Evolutionary conservation across 2,797 vertebrate genomes (phyloP).

Genomic region (Aeoliscus strigatus): DNA sequence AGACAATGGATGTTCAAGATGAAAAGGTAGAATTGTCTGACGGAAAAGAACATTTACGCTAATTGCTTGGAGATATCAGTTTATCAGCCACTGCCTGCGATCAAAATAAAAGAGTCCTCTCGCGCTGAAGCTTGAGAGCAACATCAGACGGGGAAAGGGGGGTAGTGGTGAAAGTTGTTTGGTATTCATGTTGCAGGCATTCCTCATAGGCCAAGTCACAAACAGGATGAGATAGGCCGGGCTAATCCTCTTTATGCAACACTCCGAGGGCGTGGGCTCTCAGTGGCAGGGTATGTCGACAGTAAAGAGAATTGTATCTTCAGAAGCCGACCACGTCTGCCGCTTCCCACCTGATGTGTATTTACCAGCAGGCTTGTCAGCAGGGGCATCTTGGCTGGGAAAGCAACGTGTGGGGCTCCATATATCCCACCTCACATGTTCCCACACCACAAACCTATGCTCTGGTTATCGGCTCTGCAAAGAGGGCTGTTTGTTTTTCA

Average conservation of each 20-base stretch:
- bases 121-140: conserved; percentile 15
- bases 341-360: conserved; percentile 30
- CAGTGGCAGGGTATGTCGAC: conserved; percentile 36
- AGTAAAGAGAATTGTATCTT: conserved; percentile 44
- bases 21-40: conserved; percentile 16
- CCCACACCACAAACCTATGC: conserved; percentile 10
- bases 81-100: conserved; percentile 10
- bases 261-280: conserved; percentile 33
- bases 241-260: conserved; percentile 54
- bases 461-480: conserved; percentile 43
- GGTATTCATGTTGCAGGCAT: conserved; percentile 40
- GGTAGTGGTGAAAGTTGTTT: conserved; percentile 27
- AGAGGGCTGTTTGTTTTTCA: conserved; percentile 42
- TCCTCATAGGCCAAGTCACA: conserved; percentile 31
- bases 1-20: conserved; percentile 27
- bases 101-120: conserved; percentile 21
- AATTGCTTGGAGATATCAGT: conserved; percentile 15
- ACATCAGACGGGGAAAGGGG: conserved; percentile 20
- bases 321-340: conserved; percentile 22
- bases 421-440: conserved; percentile 18
- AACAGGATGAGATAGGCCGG: conserved; percentile 40
- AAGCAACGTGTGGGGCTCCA: conserved; percentile 3
- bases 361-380: conserved; percentile 37
- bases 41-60: no score
- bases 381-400: conserved; percentile 7